These are phyloP conservation scores for Setipinna tenuifilis DNA, from an alignment of 2,797 vertebrate species.

Conservation along the genomic window DNA sequence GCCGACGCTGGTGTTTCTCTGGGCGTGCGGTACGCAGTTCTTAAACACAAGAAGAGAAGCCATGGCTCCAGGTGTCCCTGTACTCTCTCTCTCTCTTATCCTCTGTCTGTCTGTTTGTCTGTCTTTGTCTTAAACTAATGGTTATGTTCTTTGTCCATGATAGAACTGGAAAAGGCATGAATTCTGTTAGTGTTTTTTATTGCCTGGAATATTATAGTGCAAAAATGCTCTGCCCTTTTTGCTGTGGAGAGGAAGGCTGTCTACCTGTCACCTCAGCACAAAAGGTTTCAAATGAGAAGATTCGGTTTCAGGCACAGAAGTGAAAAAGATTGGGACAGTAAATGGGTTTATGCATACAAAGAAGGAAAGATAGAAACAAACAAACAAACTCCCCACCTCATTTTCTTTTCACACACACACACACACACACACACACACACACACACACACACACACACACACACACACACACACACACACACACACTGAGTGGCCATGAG, in stretches of 20 bases:
- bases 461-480: conserved; percentile 35
- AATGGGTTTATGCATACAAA: conserved; percentile 79
- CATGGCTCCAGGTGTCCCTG: conserved; percentile 87
- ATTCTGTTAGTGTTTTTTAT: background rate
- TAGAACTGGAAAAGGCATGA: background rate
- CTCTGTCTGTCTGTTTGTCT: no score
- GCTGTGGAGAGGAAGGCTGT: background rate
- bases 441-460: conserved; percentile 47
- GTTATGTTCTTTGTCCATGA: background rate
- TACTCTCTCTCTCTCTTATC: conserved; percentile 70
- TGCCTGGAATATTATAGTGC: background rate
- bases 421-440: conserved; percentile 9
- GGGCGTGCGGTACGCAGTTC: conserved; percentile 51
- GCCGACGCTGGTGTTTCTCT: conserved; percentile 78
- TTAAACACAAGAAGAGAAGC: conserved; percentile 74
- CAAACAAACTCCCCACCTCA: conserved; percentile 11
- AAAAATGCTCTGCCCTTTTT: background rate
- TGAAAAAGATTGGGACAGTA: conserved; percentile 58
- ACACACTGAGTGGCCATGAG: conserved; percentile 67
- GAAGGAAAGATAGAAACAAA: conserved; percentile 45
- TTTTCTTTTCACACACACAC: background rate
- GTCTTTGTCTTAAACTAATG: no score
- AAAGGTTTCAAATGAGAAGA: conserved; percentile 7
- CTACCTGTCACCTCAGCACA: conserved; percentile 16
- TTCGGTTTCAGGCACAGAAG: background rate